These are phyloP conservation scores for Dynastes grantii DNA, from an alignment of 2,888 invertebrate genomes.

Conservation along the genomic window DNA sequence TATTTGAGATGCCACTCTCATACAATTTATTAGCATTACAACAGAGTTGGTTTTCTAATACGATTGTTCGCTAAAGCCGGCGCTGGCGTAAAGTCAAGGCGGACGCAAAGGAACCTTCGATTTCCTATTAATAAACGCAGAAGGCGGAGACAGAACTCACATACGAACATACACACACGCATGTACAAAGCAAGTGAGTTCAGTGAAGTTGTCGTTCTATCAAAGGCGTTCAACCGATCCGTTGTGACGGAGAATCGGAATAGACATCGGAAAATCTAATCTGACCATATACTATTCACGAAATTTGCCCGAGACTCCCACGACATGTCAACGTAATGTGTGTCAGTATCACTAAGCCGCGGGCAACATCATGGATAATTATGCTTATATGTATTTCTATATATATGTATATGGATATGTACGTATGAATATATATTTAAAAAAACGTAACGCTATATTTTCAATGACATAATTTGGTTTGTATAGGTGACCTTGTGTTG, in stretches of 20 bases:
- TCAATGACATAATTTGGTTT: conserved; percentile 44
- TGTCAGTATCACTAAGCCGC: conserved; percentile 10
- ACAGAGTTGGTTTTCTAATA: not conserved
- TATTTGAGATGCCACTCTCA: not conserved
- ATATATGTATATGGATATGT: not conserved
- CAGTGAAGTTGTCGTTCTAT: conserved; percentile 18
- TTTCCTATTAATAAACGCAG: conserved; percentile 45
- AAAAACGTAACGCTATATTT: conserved; percentile 41
- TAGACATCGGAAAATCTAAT: not conserved
- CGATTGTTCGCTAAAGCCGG: not conserved
- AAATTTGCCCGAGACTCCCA: conserved; percentile 16
- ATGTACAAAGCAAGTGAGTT: not conserved
- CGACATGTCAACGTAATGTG: not conserved
- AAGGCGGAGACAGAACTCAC: conserved; percentile 16
- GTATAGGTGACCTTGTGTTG: conserved; percentile 36
- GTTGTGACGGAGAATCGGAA: not conserved
- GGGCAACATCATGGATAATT: not conserved
- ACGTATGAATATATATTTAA: not conserved
- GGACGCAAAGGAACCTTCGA: conserved; percentile 39
- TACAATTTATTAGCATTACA: not conserved
- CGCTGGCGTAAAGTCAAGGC: conserved; percentile 30
- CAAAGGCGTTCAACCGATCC: conserved; percentile 1
- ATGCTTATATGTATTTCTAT: not conserved
- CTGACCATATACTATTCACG: not conserved
- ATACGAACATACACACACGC: not conserved